Evolutionary conservation across 2,888 invertebrate genomes (phyloP), one percentile per base, ranked within the genome.

Genomic region (Aleiodes testaceus): DNA sequence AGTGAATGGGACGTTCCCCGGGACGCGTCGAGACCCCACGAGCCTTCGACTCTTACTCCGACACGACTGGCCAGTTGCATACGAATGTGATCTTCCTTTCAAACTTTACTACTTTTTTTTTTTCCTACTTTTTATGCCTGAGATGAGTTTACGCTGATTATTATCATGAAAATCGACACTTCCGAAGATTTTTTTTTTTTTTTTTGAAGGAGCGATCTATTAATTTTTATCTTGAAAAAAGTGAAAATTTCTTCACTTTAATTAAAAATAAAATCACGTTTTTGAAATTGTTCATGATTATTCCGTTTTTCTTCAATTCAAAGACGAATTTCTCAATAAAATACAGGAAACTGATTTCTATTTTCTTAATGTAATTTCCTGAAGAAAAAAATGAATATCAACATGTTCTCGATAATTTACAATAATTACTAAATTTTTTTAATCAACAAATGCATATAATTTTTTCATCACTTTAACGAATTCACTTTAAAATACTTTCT

Each of bases 1-100:
- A 75, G 80, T 80, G 82, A 83, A 83, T 82, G 83, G 77, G 78
- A 77, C 75, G 61, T 69, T 22, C 5, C 11, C 70, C 73, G 74
- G 55, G 69, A 66, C 47, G 45, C 36, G 42, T 14, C 11, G 67
- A 61, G 42, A 55, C 53, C 45, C 55, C 45, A 55, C 16, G 55
- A 2, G 14, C 26, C 55, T 55, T 30, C 55, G 16, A 20, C 66
- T 42, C 50, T 20, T 52, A 42, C n/a, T 66, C 66, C 53, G 52
- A 67, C 75, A 75, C 67, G 76, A 69, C 76, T 74, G 73, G 74
- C 76, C 74, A 78, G 74, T 73, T 78, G 81, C 80, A 82, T 83
- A 82, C 80, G 79, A 82, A 80, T 82, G 79, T 42, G 12, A 47
- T 49, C 18, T 68, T 11, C 12, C 36, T 61, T 59, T 49, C 47